Evolutionary conservation across 1,140 invertebrate species (phyloP).

Genomic region (Megalonaias nervosa): DNA sequence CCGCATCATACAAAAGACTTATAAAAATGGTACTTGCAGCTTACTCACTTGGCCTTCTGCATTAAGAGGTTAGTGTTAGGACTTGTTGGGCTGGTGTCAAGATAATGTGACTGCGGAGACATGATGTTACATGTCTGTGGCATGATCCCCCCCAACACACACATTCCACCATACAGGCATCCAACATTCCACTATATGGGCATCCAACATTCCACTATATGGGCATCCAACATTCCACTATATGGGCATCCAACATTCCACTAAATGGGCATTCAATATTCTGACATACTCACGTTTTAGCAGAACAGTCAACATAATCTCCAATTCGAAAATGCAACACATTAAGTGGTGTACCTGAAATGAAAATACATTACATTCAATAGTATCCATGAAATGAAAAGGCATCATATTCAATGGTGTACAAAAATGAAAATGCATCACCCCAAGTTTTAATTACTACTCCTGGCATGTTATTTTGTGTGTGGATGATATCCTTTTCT

Average conservation of each 20-base stretch:
- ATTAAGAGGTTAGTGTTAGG: no score
- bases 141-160: no score
- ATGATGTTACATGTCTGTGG: no score
- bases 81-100: no score
- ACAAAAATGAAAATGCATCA: no score
- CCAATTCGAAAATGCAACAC: conserved; percentile 93
- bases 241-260: neutral
- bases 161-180: neutral
- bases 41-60: no score
- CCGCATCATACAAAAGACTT: no score
- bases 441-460: no score
- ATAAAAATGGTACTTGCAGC: no score
- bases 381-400: conserved; percentile 79
- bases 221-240: neutral
- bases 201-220: neutral
- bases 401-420: neutral
- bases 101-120: no score
- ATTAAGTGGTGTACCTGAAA: conserved; percentile 84
- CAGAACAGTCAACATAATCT: conserved; percentile 90
- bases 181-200: neutral
- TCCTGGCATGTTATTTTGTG: no score
- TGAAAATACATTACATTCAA: conserved; percentile 72
- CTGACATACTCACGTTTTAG: conserved; percentile 86
- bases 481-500: no score
- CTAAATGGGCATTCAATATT: neutral